phyloP scores from a whole-genome alignment of 2,113 vertebrate genomes.

The Lycocorax pyrrhopterus region DNA sequence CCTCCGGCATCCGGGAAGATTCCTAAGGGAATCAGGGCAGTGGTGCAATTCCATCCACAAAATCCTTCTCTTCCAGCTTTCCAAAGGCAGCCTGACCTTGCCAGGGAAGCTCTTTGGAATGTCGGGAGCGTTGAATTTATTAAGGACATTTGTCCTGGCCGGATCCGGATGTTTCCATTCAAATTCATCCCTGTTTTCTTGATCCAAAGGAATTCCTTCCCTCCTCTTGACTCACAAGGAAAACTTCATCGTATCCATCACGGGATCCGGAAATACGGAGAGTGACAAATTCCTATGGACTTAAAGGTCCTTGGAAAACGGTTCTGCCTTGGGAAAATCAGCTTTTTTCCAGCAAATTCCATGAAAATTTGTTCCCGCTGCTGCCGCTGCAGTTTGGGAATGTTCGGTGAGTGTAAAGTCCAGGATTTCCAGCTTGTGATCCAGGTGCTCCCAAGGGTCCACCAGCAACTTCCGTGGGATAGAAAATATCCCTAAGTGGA shows the following conservation, averaged over 20 bases:
- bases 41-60: not conserved
- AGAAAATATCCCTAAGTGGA: no score
- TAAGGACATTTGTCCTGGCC: not conserved
- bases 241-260: not conserved
- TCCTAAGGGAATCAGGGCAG: not conserved
- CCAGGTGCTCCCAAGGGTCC: not conserved
- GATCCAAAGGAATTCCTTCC: not conserved
- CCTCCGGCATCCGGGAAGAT: accelerated
- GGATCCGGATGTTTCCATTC: not conserved
- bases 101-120: not conserved
- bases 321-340: not conserved
- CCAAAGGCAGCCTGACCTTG: not conserved
- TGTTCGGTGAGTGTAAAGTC: not conserved
- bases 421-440: not conserved
- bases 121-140: not conserved
- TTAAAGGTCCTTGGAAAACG: not conserved
- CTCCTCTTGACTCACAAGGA: not conserved
- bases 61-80: not conserved
- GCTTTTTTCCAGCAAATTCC: not conserved
- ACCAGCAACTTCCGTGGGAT: not conserved
- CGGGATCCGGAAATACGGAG: not conserved
- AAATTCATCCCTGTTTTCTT: not conserved
- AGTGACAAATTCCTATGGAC: not conserved
- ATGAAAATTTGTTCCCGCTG: not conserved
- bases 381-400: not conserved